These are phyloP conservation scores for Callyntrura guangdongensis DNA, from an alignment of 2,888 invertebrate species.

Conservation along the genomic window DNA sequence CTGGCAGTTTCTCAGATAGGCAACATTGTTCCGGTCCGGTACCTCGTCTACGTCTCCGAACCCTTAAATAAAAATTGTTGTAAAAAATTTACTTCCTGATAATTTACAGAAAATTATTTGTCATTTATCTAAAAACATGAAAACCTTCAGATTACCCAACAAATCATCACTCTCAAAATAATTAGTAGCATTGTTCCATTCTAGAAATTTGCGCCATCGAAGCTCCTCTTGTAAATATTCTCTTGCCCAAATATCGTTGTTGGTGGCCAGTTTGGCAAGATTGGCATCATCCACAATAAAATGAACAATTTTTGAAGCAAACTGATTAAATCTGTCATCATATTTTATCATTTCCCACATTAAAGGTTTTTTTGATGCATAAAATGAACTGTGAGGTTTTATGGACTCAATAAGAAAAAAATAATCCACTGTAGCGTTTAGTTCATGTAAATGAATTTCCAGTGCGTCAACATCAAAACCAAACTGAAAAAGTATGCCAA, in stretches of 20 bases:
- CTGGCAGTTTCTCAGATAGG: conserved; percentile 44
- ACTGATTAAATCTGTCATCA: conserved; percentile 64
- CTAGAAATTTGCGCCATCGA: conserved; percentile 67
- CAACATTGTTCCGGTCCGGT: conserved; percentile 16
- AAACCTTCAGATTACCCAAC: background rate
- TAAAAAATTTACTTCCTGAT: background rate
- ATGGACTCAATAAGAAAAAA: conserved; percentile 77
- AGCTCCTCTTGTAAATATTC: conserved; percentile 62
- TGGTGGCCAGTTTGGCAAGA: background rate
- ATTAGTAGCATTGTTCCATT: conserved; percentile 63
- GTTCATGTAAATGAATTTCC: conserved; percentile 76
- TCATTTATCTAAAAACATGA: background rate
- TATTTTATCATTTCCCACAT: conserved; percentile 76
- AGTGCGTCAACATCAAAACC: conserved; percentile 76
- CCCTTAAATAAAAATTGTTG: conserved; percentile 55
- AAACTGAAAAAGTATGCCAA: conserved; percentile 62
- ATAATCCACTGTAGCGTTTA: conserved; percentile 71
- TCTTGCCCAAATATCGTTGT: conserved; percentile 34
- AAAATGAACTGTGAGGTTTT: conserved; percentile 1
- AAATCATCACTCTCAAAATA: conserved; percentile 59
- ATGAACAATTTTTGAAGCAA: conserved; percentile 69
- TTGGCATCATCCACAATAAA: conserved; percentile 76
- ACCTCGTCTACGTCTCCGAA: conserved; percentile 64
- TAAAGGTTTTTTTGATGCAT: conserved; percentile 64
- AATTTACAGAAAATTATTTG: background rate